A percentile compares a stretch with the other conserved stretches of the same genome.
Conservation (phyloP, 1,140 invertebrate species). For the Drosophila oshimai region DNA sequence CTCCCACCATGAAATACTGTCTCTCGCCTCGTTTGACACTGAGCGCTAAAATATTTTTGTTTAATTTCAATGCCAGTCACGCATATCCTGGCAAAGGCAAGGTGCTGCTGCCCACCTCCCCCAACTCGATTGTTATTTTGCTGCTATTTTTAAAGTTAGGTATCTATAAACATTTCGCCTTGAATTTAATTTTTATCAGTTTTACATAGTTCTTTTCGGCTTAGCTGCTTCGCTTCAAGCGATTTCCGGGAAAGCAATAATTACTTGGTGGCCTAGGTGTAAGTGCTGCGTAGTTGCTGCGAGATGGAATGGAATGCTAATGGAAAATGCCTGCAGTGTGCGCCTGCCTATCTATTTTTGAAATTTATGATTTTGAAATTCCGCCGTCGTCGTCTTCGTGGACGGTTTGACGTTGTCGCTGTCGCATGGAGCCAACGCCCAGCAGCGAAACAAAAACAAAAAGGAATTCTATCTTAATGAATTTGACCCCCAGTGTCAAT, state of each 20-base stretch:
- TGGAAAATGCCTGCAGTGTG: constrained; percentile 57
- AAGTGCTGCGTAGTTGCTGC: constrained; percentile 6
- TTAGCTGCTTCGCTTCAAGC: constrained; percentile 9
- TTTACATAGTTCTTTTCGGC: neutral
- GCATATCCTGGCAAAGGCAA: constrained; percentile 65
- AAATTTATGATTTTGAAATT: constrained; percentile 64
- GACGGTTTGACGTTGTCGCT: neutral
- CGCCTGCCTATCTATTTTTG: constrained; percentile 44
- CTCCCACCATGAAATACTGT: constrained; percentile 8
- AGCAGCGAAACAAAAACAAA: constrained; percentile 56
- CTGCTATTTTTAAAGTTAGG: constrained; percentile 53
- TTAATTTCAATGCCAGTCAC: constrained; percentile 77
- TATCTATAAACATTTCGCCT: constrained; percentile 61
- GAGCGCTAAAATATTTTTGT: constrained; percentile 54
- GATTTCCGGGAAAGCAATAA: constrained; percentile 45
- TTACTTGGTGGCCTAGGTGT: constrained; percentile 26
- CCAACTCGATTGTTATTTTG: constrained; percentile 28
- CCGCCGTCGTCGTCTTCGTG: constrained; percentile 4
- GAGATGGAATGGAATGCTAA: constrained; percentile 15
- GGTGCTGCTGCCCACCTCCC: neutral
- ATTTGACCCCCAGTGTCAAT: constrained; percentile 81
- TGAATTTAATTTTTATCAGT: constrained; percentile 21
- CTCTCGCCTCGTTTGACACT: constrained; percentile 67
- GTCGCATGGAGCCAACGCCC: constrained; percentile 53
- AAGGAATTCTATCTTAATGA: constrained; percentile 80